phyloP scores from a whole-genome alignment of 2,888 invertebrate species.

The Eristalis tenax region DNA sequence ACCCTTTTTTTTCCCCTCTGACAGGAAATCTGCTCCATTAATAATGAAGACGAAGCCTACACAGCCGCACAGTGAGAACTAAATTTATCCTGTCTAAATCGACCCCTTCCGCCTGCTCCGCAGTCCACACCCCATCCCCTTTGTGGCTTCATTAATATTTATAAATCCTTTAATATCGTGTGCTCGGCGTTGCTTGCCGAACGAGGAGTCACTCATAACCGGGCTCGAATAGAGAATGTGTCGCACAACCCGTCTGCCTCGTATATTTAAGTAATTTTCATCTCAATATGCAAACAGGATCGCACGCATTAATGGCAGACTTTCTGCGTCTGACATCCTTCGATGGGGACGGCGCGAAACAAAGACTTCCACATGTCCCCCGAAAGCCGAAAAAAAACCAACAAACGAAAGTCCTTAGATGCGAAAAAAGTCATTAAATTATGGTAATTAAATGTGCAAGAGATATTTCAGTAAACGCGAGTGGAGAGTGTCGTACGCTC shows the following conservation, averaged over 20 bases:
- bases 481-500: not conserved
- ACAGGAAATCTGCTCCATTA: constrained; percentile 28
- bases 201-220: not conserved
- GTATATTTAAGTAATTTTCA: constrained; percentile 5
- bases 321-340: not conserved
- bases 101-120: not conserved
- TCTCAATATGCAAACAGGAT: constrained; percentile 35
- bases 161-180: constrained; percentile 64
- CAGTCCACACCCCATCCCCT: constrained; percentile 23
- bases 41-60: constrained; percentile 35
- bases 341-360: not conserved
- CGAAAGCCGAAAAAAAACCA: not conserved
- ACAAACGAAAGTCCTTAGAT: constrained; percentile 6
- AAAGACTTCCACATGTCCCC: not conserved
- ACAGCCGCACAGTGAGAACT: constrained; percentile 17
- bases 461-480: constrained; percentile 22
- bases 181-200: constrained; percentile 1
- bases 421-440: constrained; percentile 60
- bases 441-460: constrained; percentile 64
- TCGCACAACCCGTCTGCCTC: not conserved
- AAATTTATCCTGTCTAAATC: not conserved
- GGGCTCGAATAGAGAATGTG: not conserved
- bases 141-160: constrained; percentile 65
- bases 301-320: constrained; percentile 35
- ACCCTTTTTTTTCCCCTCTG: constrained; percentile 15